A percentile compares a stretch with the other conserved stretches of the same genome.
phyloP scores from a whole-genome alignment of 2,888 invertebrate species.

The Tenthredo distinguenda region DNA sequence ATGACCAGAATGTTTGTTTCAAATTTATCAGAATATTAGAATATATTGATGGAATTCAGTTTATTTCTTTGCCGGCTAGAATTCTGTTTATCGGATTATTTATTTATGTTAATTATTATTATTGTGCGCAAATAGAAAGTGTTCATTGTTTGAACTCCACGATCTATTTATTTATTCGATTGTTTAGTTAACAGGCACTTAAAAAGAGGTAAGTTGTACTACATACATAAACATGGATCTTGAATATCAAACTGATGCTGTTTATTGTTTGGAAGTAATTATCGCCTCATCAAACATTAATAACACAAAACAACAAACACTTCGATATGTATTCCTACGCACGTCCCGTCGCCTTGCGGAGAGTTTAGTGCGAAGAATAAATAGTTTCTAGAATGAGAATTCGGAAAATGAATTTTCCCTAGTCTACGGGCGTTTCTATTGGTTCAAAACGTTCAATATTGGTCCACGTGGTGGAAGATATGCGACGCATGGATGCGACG shows the following conservation, averaged over 20 bases:
- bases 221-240: not conserved
- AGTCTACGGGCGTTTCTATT: not conserved
- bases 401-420: not conserved
- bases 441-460: not conserved
- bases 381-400: not conserved
- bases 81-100: not conserved
- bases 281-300: not conserved
- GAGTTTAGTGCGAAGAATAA: not conserved
- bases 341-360: not conserved
- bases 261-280: not conserved
- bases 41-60: not conserved
- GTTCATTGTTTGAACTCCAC: not conserved
- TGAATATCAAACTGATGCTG: not conserved
- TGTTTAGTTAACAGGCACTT: slow-evolving; percentile 5
- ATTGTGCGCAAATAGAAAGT: not conserved
- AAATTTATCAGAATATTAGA: not conserved
- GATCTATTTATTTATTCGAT: not conserved
- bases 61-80: not conserved
- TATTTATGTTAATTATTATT: not conserved
- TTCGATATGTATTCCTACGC: not conserved
- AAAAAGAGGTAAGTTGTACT: not conserved
- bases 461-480: not conserved
- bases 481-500: not conserved
- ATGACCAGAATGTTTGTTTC: not conserved
- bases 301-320: not conserved